phyloP scores from a whole-genome alignment of 2,113 vertebrate genomes.

The Chaetodon auriga region DNA sequence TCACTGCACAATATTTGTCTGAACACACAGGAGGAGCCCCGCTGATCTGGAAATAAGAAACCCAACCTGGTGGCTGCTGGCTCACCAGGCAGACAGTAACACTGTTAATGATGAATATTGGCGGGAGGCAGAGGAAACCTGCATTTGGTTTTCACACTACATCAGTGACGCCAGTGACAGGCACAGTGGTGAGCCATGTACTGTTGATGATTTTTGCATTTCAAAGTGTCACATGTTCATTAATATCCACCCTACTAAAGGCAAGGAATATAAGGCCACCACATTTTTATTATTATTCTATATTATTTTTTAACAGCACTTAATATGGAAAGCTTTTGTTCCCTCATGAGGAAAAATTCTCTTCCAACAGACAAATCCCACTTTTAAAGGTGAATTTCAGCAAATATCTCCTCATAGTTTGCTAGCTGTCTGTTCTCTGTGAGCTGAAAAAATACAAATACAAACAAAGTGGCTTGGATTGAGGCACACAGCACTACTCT shows the following conservation, averaged over 20 bases:
- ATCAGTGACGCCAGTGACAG: background rate
- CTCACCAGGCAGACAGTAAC: constrained; percentile 58
- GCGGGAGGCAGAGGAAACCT: constrained; percentile 28
- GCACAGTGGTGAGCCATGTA: constrained; percentile 3
- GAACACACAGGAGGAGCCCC: constrained; percentile 53
- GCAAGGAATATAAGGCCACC: background rate
- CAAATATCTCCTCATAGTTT: too few relatives aligned
- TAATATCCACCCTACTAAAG: background rate
- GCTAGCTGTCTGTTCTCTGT: too few relatives aligned
- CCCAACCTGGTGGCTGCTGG: constrained; percentile 34
- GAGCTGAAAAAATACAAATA: too few relatives aligned
- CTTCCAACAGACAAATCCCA: background rate
- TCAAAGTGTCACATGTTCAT: background rate
- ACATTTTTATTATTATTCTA: background rate
- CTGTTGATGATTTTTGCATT: background rate
- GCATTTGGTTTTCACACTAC: constrained; percentile 27
- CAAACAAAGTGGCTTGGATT: too few relatives aligned
- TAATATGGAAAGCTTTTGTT: background rate
- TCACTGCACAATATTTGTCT: constrained; percentile 38
- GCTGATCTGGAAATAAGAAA: constrained; percentile 67
- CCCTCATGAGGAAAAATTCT: background rate
- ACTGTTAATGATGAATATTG: constrained; percentile 60
- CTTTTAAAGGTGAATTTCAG: background rate
- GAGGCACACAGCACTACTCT: too few relatives aligned
- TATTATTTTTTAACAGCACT: background rate